Percentiles rank a stretch among this genome's conserved stretches.
phyloP scores from a whole-genome alignment of 2,113 vertebrate genomes.

The Corynorhinus townsendii region DNA sequence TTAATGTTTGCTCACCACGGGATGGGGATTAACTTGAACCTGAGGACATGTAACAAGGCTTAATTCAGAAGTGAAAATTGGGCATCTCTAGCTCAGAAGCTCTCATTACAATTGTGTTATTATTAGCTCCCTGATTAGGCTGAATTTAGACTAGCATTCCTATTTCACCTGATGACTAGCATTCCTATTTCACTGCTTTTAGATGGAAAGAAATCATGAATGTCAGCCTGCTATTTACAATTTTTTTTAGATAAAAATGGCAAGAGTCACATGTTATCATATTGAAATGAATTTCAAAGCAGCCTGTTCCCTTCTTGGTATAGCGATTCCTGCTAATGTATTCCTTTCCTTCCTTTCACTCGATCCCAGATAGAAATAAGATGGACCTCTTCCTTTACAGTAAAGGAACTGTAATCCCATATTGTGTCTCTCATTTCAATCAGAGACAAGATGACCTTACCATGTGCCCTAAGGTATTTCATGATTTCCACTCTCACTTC shows the following conservation, averaged over 20 bases:
- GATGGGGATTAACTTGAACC: background rate
- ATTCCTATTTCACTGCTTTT: constrained; percentile 3
- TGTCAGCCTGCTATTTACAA: background rate
- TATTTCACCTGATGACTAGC: constrained; percentile 22
- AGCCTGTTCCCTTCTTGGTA: background rate
- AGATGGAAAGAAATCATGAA: background rate
- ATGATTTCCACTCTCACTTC: background rate
- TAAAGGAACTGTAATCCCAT: background rate
- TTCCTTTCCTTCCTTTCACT: background rate
- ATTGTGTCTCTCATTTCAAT: background rate
- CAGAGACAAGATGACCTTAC: background rate
- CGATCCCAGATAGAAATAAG: background rate
- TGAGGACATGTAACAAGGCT: background rate
- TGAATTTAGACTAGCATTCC: constrained; percentile 34
- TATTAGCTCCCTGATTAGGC: constrained; percentile 4
- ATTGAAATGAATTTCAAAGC: background rate
- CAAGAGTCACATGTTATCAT: background rate
- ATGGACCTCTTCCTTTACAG: background rate
- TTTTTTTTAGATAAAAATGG: constrained; percentile 24
- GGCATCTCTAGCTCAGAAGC: background rate
- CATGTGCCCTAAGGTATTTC: background rate
- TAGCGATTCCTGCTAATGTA: background rate
- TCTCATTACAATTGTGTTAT: background rate
- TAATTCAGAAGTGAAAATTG: background rate
- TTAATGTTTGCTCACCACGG: background rate